Percentiles rank a stretch among this genome's conserved stretches.
Evolutionary conservation across 1,140 invertebrate species (phyloP).

Genomic region (Calephelis nemesis): DNA sequence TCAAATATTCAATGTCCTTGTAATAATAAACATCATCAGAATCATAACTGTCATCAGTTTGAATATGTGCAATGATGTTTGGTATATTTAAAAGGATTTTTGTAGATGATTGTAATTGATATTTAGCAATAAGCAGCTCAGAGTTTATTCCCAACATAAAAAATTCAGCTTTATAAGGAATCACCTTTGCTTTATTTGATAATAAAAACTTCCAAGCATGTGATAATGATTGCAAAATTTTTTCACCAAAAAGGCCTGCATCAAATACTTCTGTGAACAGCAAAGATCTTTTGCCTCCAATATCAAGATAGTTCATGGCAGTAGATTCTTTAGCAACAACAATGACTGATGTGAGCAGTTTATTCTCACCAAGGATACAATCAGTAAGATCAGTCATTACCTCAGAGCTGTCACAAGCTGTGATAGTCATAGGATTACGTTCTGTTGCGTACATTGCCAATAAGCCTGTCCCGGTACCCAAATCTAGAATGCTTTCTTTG

Average conservation of each 20-base stretch:
- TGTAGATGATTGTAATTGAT: slow-evolving; percentile 43
- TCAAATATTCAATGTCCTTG: slow-evolving; percentile 81
- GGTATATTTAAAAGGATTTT: slow-evolving; percentile 70
- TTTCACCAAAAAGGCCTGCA: slow-evolving; percentile 88
- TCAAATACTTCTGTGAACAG: slow-evolving; percentile 90
- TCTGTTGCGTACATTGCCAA: slow-evolving; percentile 83
- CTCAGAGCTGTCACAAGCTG: slow-evolving; percentile 84
- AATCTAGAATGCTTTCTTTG: slow-evolving; percentile 83
- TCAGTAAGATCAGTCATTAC: slow-evolving; percentile 79
- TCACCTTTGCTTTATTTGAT: slow-evolving; percentile 68
- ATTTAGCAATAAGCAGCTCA: slow-evolving; percentile 67
- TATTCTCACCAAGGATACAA: slow-evolving; percentile 42
- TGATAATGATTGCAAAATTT: slow-evolving; percentile 82
- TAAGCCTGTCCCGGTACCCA: slow-evolving; percentile 88
- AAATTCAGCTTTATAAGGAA: slow-evolving; percentile 83
- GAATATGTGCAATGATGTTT: slow-evolving; percentile 48
- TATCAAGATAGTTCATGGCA: slow-evolving; percentile 73
- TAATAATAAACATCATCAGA: slow-evolving; percentile 82
- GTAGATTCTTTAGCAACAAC: slow-evolving; percentile 60
- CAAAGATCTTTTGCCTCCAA: slow-evolving; percentile 81
- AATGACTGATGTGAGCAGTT: slow-evolving; percentile 37
- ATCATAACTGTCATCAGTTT: slow-evolving; percentile 82
- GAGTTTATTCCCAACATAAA: slow-evolving; percentile 82
- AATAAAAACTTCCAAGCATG: slow-evolving; percentile 85
- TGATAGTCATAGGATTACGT: slow-evolving; percentile 79